Evolutionary conservation across 2,797 vertebrate genomes (phyloP), one percentile per base, ranked within the genome.

Genomic region (Gadopsis marmoratus): DNA sequence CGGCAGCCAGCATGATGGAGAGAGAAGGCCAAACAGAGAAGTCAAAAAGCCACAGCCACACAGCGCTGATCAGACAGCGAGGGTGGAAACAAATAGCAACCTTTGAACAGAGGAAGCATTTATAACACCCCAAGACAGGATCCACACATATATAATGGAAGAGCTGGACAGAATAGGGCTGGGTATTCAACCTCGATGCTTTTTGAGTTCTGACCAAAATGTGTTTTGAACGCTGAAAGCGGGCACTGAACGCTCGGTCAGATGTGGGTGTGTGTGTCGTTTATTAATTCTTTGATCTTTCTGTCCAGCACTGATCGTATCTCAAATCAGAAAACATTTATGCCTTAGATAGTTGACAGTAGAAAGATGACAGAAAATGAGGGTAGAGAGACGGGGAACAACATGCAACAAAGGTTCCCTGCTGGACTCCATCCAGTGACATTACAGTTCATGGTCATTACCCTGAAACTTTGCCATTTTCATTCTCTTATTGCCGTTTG

Each of bases 1-100:
- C 86, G 80, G 64, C 81, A 82, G 84, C 67, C 77, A 31, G 83
- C 82, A 74, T 78, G 79, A 83, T 23, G 17, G 70, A 84, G 74
- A 53, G 65, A 88, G 78, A 88, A 91, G 89, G 90, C 83, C 90
- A 90, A 90, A 84, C 82, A 92, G 78, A 86, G 86, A 88, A 93
- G 90, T 89, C 81, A 92, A 78, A 88, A 89, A 91, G 91, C 80
- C 79, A 77, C 63, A 76, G 77, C 71, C 54, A 63, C 85, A 85
- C 76, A 82, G 78, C 68, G 45, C 67, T 74, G 81, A 81, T 86
- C 84, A 85, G 85, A 85, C 85, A 83, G 77, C 62, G 50, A 86
- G 68, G 50, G 45, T n/a, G 43, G 71, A 43, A 71, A 82, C 79
- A 85, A 86, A 88, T 77, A 51, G 74, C 74, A 75, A 86, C 78